Base-by-base conservation (phyloP, 2,113 vertebrate genomes). In the Cricetomys ansorgei region DNA sequence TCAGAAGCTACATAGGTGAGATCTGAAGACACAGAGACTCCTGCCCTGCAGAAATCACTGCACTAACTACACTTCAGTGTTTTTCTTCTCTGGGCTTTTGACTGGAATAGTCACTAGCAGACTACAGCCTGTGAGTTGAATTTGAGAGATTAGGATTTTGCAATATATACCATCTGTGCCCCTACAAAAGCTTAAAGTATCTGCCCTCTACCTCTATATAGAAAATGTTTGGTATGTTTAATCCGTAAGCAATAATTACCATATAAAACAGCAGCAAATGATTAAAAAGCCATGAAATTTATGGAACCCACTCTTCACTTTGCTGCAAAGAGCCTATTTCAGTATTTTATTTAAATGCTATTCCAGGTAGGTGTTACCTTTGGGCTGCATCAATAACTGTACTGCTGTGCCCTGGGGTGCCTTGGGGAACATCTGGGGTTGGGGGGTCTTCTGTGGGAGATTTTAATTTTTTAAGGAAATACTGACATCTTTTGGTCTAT, bases 401-500 rank as follows among this genome's bases (percentile, higher is more conserved):
- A 40, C 13, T 62, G 17, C 59, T 17, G 7, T 37, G 31, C 29
- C 55, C 16, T 67, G 8, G 8, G 81, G 5, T 94, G 4, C 43
- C 57, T 89, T 23, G 17, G 55, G 12, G 79, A 96, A 91, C n/a
- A 65, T 89, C 37, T 40, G n/a, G 45, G 75, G 23, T 21, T n/a
- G n/a, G n/a, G n/a, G n/a, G n/a, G n/a, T n/a, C n/a, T 80, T 75
- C 84, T 89, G 29, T 73, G 29, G 19, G 31, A 25, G 89, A 83
- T 40, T 97, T 93, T 97, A 73, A 86, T 48, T 97, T 94, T 89
- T 90, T 50, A 96, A 96, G 93, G 80, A 64, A 90, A 72, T 45
- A 93, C 43, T 85, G 93, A 94, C 96, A 97, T 96, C 96, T 97
- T 40, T 96, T 96, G 94, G 79, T 73, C 34, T 3, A 1, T 70